Percentiles rank a stretch among this genome's conserved stretches.
These are phyloP conservation scores for Orchesella flavescens DNA, from an alignment of 2,888 invertebrate species.

Conservation along the genomic window DNA sequence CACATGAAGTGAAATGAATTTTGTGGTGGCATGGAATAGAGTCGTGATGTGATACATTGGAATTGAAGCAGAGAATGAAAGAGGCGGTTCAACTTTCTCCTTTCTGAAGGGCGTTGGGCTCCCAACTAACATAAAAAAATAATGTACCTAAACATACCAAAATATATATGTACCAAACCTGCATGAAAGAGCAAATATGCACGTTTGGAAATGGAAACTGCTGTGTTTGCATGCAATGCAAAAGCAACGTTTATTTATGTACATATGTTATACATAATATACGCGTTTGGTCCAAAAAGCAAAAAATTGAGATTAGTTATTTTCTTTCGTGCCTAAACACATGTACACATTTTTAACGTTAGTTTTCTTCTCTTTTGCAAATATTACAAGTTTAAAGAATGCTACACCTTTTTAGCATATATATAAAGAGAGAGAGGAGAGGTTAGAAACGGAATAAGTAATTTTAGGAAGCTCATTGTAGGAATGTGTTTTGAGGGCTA, in stretches of 20 bases:
- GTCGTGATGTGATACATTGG: conserved; percentile 6
- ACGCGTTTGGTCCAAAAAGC: too few relatives aligned
- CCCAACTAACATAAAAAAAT: conserved; percentile 25
- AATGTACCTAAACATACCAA: conserved; percentile 14
- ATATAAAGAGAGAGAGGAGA: neutral
- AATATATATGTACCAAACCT: neutral
- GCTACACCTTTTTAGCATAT: conserved; percentile 17
- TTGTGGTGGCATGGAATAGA: conserved; percentile 20
- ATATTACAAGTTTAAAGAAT: conserved; percentile 25
- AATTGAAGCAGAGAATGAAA: neutral
- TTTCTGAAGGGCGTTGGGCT: conserved; percentile 45
- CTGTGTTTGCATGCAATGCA: neutral
- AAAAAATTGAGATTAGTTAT: too few relatives aligned
- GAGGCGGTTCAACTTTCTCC: conserved; percentile 46
- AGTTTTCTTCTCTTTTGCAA: conserved; percentile 8
- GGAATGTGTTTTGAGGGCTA: too few relatives aligned
- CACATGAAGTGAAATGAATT: conserved; percentile 33
- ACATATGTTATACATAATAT: too few relatives aligned
- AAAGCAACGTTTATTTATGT: too few relatives aligned
- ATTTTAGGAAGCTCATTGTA: neutral
- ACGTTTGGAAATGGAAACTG: neutral
- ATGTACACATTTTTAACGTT: too few relatives aligned
- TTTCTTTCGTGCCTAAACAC: conserved; percentile 1
- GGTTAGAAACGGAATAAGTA: neutral
- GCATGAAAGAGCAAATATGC: too few relatives aligned